Evolutionary conservation across 2,888 invertebrate species (phyloP), one percentile per base, ranked within the genome.

Genomic region (Drosophila seclusa): DNA sequence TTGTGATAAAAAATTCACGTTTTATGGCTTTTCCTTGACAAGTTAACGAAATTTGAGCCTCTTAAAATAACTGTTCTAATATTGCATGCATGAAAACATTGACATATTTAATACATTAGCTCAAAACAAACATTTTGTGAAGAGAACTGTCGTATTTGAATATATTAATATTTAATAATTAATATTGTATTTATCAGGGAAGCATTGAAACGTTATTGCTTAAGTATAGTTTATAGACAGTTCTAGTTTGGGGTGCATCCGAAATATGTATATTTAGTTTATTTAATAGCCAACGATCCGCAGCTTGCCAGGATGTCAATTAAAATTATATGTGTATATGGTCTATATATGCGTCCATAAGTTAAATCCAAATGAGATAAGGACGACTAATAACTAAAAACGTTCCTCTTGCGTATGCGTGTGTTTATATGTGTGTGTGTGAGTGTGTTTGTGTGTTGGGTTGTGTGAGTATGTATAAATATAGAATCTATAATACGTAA

Each of bases 361-460:
- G 63, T 42, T 71, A 70, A 75, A 78, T 74, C 82, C 67, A 71
- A 73, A 68, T 84, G 87, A 83, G 87, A 84, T 80, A 88, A 58
- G 53, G 71, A 71, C 55, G 60, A 32, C 76, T 89, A 76, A 58
- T n/a, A 72, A 84, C 79, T 85, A 84, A 76, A 64, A 68, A 59
- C 66, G 62, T 65, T 74, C 40, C 60, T 53, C 57, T 67, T 80
- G 50, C 21, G 38, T 21, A 27, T 63, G 36, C 52, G 49, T 58
- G 64, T 50, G 48, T 66, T 49, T 48, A 27, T 70, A 29, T 38
- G 45, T 50, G 34, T 40, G 53, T 65, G 40, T 69, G 53, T 54
- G 21, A 53, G 29, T 29, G 6, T 58, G 16, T 54, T 13, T 65
- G 7, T 61, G 10, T 70, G 48, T 61, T 18, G 24, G 24, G 6